Base-by-base conservation (phyloP, 1,140 invertebrate species). In the Brachionus plicatilis region DNA sequence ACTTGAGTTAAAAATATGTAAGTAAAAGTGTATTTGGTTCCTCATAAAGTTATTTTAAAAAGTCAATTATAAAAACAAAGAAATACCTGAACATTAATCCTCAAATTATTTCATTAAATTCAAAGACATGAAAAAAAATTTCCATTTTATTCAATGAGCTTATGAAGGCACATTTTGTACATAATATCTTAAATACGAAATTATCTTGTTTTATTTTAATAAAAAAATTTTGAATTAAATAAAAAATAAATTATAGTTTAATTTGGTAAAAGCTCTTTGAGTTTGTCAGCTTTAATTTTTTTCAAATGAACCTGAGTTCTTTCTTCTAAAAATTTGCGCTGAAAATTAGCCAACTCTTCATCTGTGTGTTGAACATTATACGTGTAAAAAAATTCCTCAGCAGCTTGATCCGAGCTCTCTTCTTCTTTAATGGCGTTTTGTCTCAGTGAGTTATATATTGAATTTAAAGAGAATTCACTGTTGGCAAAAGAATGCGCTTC, bases 271-370 rank as follows among this genome's bases (percentile, higher is more conserved):
- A 82, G 27, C 37, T 82, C 79, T 14, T 82, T 82, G 3, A 82
- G 24, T 37, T 82, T 82, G 11, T 82, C 79, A n/a, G 79, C 56
- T 82, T 82, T 82, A 9, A 82, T 47, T 47, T 82, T 82, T 65
- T 65, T 65, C 9, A 82, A 17, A 47, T 82, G 53, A 27, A 47
- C 79, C 24, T 82, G 79, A 41, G 79, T 82, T 68, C 79, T 60
- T 11, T 60, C 53, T 43, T 60, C 79, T 3, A 82, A n/a, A 68
- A 82, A 82, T 33, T 82, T 33, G 1, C 33, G 20, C 20, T 60
- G 53, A 47, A 82, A 82, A 7, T 20, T 20, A 27, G 60, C 65
- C n/a, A 82, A 29, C 43, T 82, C 79, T 65, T 82, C 79, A 27
- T 82, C 79, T 9, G 27, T 82, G n/a, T 82, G 79, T 43, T 65